Percentiles rank a stretch among this genome's conserved stretches.
Conservation (phyloP, 2,113 vertebrate species). For the Nansenia antarctica region DNA sequence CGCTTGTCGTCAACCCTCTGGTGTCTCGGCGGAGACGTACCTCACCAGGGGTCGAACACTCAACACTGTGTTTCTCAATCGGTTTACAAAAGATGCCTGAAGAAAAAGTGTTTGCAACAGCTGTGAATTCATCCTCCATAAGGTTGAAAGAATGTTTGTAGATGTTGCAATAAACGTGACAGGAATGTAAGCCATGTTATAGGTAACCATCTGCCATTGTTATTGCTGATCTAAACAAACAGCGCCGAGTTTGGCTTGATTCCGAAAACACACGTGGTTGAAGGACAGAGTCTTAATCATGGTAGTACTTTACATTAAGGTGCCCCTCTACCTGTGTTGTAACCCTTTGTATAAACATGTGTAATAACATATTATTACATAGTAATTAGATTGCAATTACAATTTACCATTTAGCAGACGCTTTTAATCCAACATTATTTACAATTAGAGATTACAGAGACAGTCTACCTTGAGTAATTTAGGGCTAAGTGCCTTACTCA, state of each 20-base stretch:
- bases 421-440: too few species aligned
- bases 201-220: not conserved
- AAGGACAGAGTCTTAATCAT: too few species aligned
- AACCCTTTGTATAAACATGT: too few species aligned
- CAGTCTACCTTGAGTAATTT: too few species aligned
- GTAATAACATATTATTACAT: too few species aligned
- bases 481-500: too few species aligned
- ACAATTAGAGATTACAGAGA: too few species aligned
- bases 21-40: conserved; percentile 7
- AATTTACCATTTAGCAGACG: too few species aligned
- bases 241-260: not conserved
- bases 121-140: conserved; percentile 20
- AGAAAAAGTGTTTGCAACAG: conserved; percentile 23
- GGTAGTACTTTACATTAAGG: too few species aligned
- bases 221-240: not conserved
- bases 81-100: conserved; percentile 20
- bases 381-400: too few species aligned
- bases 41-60: conserved; percentile 9
- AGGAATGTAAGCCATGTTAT: conserved; percentile 6
- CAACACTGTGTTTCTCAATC: conserved; percentile 29
- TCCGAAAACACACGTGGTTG: not conserved
- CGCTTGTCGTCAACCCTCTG: not conserved
- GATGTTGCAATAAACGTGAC: not conserved
- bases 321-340: too few species aligned
- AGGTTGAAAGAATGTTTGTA: conserved; percentile 9